These are phyloP conservation scores for Pangasius sanitwongsei DNA, from an alignment of 2,797 vertebrate species.

Conservation along the genomic window DNA sequence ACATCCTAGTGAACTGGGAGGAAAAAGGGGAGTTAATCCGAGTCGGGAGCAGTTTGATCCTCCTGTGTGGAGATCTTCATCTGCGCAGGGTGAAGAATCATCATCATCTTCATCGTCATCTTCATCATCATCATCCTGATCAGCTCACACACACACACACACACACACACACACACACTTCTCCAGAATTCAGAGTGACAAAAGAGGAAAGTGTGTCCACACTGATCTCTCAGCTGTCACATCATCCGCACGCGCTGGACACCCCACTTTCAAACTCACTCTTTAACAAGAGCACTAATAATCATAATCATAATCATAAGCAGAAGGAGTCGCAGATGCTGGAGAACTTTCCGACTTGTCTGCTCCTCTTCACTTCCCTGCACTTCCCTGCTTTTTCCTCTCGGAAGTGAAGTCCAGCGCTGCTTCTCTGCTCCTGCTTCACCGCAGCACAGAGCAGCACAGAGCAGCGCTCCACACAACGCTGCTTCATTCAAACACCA, in stretches of 20 bases:
- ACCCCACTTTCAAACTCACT: not conserved
- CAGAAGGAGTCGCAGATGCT: constrained; percentile 21
- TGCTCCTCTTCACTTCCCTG: constrained; percentile 33
- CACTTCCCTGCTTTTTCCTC: not conserved
- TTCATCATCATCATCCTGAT: not conserved
- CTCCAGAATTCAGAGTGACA: constrained; percentile 37
- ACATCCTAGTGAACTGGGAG: not conserved
- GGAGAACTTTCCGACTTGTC: constrained; percentile 36
- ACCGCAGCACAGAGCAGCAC: constrained; percentile 56
- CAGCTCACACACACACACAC: constrained; percentile 11
- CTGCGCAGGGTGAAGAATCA: constrained; percentile 53
- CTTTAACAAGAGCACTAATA: not conserved
- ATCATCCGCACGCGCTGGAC: constrained; percentile 61
- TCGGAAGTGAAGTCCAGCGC: not conserved
- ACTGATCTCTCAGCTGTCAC: constrained; percentile 62
- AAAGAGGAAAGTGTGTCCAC: constrained; percentile 50
- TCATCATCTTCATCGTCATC: constrained; percentile 46
- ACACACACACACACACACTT: constrained; percentile 25
- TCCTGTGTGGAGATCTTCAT: constrained; percentile 61
- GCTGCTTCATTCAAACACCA: constrained; percentile 74
- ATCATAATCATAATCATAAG: accelerated
- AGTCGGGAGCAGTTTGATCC: constrained; percentile 8
- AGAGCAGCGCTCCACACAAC: constrained; percentile 63
- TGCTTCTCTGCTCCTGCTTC: not conserved
- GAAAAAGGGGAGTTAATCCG: not conserved